Conservation (phyloP, 2,113 vertebrate genomes). For the Halichoeres trimaculatus region DNA sequence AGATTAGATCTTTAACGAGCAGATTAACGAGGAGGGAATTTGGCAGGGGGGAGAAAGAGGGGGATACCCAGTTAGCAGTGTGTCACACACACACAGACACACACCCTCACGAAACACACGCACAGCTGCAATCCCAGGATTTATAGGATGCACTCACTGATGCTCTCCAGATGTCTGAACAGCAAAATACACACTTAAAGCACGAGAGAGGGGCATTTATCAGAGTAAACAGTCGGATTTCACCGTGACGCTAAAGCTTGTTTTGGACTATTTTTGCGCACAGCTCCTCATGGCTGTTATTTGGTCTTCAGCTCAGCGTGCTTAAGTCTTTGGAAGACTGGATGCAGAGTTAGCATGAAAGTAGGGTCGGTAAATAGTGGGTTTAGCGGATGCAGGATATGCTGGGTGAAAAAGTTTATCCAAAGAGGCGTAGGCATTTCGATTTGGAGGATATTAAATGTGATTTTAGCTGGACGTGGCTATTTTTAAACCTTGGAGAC, state of each 20-base stretch:
- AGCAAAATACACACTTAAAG: not conserved
- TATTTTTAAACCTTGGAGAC: constrained; percentile 7
- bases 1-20: constrained; percentile 69
- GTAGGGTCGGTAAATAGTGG: not conserved
- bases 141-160: constrained; percentile 50
- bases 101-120: constrained; percentile 1
- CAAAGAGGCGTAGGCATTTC: not conserved
- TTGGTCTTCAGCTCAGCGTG: not conserved
- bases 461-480: not conserved
- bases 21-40: constrained; percentile 61
- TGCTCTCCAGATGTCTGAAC: constrained; percentile 62
- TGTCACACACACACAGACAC: constrained; percentile 39
- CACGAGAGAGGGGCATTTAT: constrained; percentile 7
- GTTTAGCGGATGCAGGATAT: not conserved
- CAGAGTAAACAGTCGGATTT: constrained; percentile 36
- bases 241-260: constrained; percentile 16
- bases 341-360: not conserved
- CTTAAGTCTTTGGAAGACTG: not conserved
- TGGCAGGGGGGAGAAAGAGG: not conserved
- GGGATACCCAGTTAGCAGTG: not conserved
- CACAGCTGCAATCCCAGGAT: constrained; percentile 58
- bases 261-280: constrained; percentile 6
- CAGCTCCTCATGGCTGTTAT: constrained; percentile 1
- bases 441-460: not conserved
- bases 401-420: not conserved